Conservation (phyloP, 2,888 invertebrate genomes). For the Epiblema foenella region DNA sequence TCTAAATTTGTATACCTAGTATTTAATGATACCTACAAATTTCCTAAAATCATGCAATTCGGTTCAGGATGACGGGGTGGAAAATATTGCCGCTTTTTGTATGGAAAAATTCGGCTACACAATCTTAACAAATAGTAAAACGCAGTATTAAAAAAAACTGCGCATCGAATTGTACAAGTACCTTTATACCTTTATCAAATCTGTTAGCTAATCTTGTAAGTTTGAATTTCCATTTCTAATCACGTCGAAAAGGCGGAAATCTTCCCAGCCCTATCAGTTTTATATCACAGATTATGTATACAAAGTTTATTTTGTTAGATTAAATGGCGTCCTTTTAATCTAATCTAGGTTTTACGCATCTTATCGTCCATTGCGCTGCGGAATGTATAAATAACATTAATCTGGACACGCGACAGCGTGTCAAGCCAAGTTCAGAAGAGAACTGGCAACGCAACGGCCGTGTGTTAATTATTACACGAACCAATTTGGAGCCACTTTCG, state of each 20-base stretch:
- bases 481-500: too few species aligned
- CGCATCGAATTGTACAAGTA: not conserved
- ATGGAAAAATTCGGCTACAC: too few species aligned
- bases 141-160: not conserved
- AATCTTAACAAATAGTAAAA: not conserved
- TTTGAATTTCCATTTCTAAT: conserved; percentile 19
- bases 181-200: not conserved
- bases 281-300: not conserved
- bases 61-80: too few species aligned
- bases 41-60: too few species aligned
- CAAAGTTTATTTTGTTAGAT: not conserved
- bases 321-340: not conserved
- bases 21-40: too few species aligned
- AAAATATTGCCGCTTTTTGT: too few species aligned
- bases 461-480: too few species aligned
- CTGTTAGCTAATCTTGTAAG: conserved; percentile 8
- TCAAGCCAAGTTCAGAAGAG: too few species aligned
- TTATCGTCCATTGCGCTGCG: not conserved
- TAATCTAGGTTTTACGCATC: not conserved
- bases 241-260: conserved; percentile 6
- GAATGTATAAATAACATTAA: not conserved
- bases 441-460: too few species aligned
- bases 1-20: too few species aligned
- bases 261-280: not conserved
- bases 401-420: too few species aligned